phyloP scores from a whole-genome alignment of 2,888 invertebrate species.

The Chymomyza amoena region DNA sequence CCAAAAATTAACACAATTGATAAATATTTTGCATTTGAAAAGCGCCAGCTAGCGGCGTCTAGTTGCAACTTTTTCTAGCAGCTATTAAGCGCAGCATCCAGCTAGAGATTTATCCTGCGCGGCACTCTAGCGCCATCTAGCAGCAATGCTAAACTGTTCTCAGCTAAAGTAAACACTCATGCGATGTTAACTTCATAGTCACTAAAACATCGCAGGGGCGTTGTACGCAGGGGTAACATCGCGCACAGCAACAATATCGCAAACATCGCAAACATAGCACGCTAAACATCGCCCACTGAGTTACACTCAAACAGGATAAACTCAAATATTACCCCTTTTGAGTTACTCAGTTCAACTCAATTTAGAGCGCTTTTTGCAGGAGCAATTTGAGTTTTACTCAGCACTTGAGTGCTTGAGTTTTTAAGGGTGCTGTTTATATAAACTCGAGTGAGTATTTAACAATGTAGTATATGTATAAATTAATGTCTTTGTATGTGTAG shows the following conservation, averaged over 20 bases:
- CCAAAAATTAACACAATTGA: too few relatives aligned
- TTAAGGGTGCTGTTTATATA: background rate
- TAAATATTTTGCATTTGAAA: too few relatives aligned
- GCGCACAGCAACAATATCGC: background rate
- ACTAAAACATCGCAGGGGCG: slow-evolving; percentile 13
- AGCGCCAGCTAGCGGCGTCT: slow-evolving; percentile 30
- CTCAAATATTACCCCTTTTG: slow-evolving; percentile 38
- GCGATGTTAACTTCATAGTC: background rate
- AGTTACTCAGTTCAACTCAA: slow-evolving; percentile 15
- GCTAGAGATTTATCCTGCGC: slow-evolving; percentile 25
- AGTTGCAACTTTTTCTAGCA: background rate
- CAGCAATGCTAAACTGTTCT: slow-evolving; percentile 32
- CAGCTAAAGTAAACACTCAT: slow-evolving; percentile 19
- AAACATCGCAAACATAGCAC: slow-evolving; percentile 20
- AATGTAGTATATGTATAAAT: too few relatives aligned
- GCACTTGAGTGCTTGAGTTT: background rate
- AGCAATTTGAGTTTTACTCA: slow-evolving; percentile 22
- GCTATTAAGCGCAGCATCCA: background rate
- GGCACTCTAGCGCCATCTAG: slow-evolving; percentile 42
- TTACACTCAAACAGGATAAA: slow-evolving; percentile 33
- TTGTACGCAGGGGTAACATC: slow-evolving; percentile 14
- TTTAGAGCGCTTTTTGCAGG: slow-evolving; percentile 23
- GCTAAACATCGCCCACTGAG: slow-evolving; percentile 23
- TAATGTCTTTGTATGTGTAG: background rate
- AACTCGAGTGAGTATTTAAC: background rate